A percentile compares a stretch with the other conserved stretches of the same genome.
Evolutionary conservation across 2,113 vertebrate genomes (phyloP).

Genomic region (Thunnus maccoyii): DNA sequence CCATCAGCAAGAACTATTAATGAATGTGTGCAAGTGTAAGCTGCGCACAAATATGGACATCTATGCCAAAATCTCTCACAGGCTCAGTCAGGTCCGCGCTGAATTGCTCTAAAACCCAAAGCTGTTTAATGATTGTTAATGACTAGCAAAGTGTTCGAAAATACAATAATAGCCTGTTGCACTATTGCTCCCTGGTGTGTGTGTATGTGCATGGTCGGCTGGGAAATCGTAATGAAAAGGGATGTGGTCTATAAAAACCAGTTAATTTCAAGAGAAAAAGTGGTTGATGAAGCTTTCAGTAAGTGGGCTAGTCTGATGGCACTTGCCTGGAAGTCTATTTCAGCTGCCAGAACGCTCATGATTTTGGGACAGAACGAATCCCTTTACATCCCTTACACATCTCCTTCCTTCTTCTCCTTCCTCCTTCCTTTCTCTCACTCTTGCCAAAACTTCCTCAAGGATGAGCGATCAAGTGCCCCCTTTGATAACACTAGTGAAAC

Average conservation of each 20-base stretch:
- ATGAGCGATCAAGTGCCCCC: slow-evolving; percentile 33
- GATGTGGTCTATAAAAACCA: slow-evolving; percentile 7
- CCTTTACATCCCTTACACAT: slow-evolving; percentile 3
- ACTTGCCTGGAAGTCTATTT: background rate
- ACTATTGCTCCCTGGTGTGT: slow-evolving; percentile 23
- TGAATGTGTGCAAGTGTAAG: background rate
- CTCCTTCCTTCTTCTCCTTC: background rate
- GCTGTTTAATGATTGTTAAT: slow-evolving; percentile 50
- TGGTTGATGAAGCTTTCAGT: slow-evolving; percentile 15
- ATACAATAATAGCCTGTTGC: slow-evolving; percentile 34
- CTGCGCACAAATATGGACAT: background rate
- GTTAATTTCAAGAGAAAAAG: slow-evolving; percentile 6
- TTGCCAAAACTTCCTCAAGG: slow-evolving; percentile 14
- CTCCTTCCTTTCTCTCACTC: slow-evolving; percentile 11
- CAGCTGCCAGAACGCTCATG: slow-evolving; percentile 12
- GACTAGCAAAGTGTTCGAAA: slow-evolving; percentile 42
- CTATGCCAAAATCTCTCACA: background rate
- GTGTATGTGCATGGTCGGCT: background rate
- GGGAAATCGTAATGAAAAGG: slow-evolving; percentile 42
- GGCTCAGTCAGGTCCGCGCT: background rate
- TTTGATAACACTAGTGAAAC: slow-evolving; percentile 2
- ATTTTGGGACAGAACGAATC: slow-evolving; percentile 17
- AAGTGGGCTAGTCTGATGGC: background rate
- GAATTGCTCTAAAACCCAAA: slow-evolving; percentile 39
- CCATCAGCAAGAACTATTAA: slow-evolving; percentile 1